Evolutionary conservation across 2,797 vertebrate species (phyloP).

Genomic region (Lutjanus argentimaculatus): DNA sequence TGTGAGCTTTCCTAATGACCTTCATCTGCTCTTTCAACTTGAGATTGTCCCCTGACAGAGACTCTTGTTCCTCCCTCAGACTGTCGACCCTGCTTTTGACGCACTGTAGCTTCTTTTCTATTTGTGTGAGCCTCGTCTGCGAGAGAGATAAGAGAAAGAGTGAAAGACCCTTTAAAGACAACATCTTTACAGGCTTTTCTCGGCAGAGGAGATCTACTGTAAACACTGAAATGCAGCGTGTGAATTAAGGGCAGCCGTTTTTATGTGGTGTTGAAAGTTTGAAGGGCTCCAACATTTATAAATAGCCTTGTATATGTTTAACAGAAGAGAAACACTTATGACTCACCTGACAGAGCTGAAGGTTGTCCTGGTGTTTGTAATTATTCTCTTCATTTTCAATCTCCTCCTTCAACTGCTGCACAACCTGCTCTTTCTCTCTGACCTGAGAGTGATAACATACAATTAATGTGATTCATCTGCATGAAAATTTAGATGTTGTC

Average conservation of each 20-base stretch:
- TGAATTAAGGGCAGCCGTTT: background rate
- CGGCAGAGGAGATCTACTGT: background rate
- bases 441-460: slow-evolving; percentile 38
- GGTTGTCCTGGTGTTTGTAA: slow-evolving; percentile 63
- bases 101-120: slow-evolving; percentile 55
- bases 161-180: background rate
- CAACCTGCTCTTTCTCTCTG: slow-evolving; percentile 58
- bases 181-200: background rate
- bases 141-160: background rate
- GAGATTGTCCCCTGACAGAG: slow-evolving; percentile 19
- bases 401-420: slow-evolving; percentile 59
- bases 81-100: slow-evolving; percentile 43
- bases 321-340: slow-evolving; percentile 11
- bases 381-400: slow-evolving; percentile 62
- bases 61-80: slow-evolving; percentile 53
- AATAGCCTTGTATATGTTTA: slow-evolving; percentile 24
- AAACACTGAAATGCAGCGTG: slow-evolving; percentile 1
- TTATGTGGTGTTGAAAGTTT: background rate
- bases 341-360: slow-evolving; percentile 65
- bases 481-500: background rate
- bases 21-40: slow-evolving; percentile 60
- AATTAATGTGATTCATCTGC: background rate
- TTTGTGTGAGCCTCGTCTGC: slow-evolving; percentile 49
- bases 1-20: slow-evolving; percentile 42
- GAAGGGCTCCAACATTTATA: slow-evolving; percentile 18